Percentiles rank a stretch among this genome's conserved stretches.
These are phyloP conservation scores for Lamellibrachia luymesi DNA, from an alignment of 1,140 invertebrate genomes.

Conservation along the genomic window DNA sequence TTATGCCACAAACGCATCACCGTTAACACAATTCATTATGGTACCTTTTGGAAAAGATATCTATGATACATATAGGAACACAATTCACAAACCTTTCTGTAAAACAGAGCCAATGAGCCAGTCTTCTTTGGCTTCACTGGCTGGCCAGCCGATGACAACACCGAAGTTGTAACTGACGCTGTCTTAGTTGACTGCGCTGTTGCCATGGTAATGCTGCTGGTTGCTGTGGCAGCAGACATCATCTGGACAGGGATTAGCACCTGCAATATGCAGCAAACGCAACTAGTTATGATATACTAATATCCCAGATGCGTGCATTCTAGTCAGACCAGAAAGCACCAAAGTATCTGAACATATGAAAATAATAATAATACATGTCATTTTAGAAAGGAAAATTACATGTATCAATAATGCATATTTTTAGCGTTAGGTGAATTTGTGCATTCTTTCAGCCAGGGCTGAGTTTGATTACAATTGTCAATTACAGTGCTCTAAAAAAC, in stretches of 20 bases:
- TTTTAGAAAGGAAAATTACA: too few relatives aligned
- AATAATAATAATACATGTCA: too few relatives aligned
- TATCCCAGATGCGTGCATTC: too few relatives aligned
- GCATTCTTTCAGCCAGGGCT: too few relatives aligned
- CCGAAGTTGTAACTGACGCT: background rate
- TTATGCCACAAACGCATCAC: background rate
- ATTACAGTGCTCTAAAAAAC: too few relatives aligned
- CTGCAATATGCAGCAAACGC: slow-evolving; percentile 29
- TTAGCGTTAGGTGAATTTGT: too few relatives aligned
- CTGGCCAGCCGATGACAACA: slow-evolving; percentile 8
- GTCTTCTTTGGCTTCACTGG: slow-evolving; percentile 47
- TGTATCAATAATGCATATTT: too few relatives aligned
- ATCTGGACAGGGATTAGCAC: slow-evolving; percentile 41
- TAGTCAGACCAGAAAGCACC: too few relatives aligned
- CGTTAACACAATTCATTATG: background rate
- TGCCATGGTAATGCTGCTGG: slow-evolving; percentile 24
- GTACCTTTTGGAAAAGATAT: background rate
- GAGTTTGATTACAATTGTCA: too few relatives aligned
- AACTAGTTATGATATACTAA: background rate
- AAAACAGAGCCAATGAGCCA: slow-evolving; percentile 55
- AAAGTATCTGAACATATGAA: too few relatives aligned
- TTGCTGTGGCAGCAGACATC: slow-evolving; percentile 10
- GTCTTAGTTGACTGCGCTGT: slow-evolving; percentile 19
- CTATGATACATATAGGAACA: background rate
- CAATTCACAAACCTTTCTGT: slow-evolving; percentile 51